These are phyloP conservation scores for Ooceraea biroi DNA, from an alignment of 1,140 invertebrate species.

Conservation along the genomic window DNA sequence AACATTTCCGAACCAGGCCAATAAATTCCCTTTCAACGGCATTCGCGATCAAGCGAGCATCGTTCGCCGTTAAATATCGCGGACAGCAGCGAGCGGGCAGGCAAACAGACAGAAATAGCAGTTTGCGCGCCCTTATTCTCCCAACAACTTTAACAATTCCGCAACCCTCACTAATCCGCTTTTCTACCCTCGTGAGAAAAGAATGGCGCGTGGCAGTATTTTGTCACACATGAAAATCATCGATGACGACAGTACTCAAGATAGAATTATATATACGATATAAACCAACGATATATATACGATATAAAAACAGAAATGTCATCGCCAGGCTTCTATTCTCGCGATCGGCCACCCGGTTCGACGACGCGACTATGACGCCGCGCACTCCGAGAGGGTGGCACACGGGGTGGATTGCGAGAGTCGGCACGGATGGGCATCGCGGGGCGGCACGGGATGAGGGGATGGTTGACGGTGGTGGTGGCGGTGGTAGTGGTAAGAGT, in stretches of 20 bases:
- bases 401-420: conserved; percentile 40
- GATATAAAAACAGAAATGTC: conserved; percentile 63
- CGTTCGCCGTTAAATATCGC: conserved; percentile 38
- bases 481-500: conserved; percentile 76
- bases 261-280: too few species aligned
- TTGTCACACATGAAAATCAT: conserved; percentile 39
- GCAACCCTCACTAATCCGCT: too few species aligned
- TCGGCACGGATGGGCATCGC: conserved; percentile 52
- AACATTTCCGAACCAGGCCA: conserved; percentile 14
- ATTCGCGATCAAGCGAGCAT: not conserved
- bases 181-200: not conserved
- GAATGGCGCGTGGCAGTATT: not conserved
- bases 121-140: conserved; percentile 40
- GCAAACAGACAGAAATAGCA: conserved; percentile 28
- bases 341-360: conserved; percentile 43
- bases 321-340: conserved; percentile 56
- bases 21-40: conserved; percentile 49
- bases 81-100: conserved; percentile 22
- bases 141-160: conserved; percentile 61
- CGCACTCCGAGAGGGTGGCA: conserved; percentile 50
- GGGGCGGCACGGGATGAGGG: conserved; percentile 31
- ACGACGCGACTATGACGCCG: conserved; percentile 44
- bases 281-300: too few species aligned
- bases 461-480: conserved; percentile 65
- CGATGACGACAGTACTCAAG: conserved; percentile 53